These are phyloP conservation scores for Geotrypetes seraphini DNA, from an alignment of 2,797 vertebrate species.

Conservation along the genomic window DNA sequence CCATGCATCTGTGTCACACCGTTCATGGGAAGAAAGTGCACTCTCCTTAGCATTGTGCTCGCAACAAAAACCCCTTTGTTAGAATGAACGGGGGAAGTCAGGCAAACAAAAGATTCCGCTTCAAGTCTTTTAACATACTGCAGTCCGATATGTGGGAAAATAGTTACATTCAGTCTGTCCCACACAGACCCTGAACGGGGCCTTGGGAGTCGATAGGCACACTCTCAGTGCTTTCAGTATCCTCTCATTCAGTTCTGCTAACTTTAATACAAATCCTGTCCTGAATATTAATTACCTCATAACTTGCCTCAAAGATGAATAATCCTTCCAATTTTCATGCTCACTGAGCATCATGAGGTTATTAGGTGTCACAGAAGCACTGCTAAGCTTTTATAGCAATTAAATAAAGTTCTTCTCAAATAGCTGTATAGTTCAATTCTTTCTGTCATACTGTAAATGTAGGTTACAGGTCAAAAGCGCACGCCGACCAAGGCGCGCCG, in stretches of 20 bases:
- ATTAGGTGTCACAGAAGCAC: constrained; percentile 54
- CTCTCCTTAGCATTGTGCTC: constrained; percentile 25
- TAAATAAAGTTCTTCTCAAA: constrained; percentile 36
- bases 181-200: constrained; percentile 19
- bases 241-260: constrained; percentile 9
- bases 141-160: constrained; percentile 34
- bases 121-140: constrained; percentile 14
- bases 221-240: constrained; percentile 7
- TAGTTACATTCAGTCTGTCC: constrained; percentile 8
- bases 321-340: constrained; percentile 37
- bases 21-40: constrained; percentile 23
- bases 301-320: constrained; percentile 29
- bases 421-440: constrained; percentile 33
- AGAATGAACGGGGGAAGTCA: constrained; percentile 17
- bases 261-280: constrained; percentile 34
- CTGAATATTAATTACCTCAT: constrained; percentile 42
- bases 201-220: constrained; percentile 10
- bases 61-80: constrained; percentile 34
- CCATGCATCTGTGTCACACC: constrained; percentile 11
- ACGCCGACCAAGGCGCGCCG: no score
- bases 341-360: constrained; percentile 52
- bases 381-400: constrained; percentile 38
- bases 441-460: constrained; percentile 9
- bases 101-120: constrained; percentile 19
- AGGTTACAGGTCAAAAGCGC: no score